These are phyloP conservation scores for Forbesichthys papilliferus DNA, from an alignment of 2,113 vertebrate species.

Conservation along the genomic window DNA sequence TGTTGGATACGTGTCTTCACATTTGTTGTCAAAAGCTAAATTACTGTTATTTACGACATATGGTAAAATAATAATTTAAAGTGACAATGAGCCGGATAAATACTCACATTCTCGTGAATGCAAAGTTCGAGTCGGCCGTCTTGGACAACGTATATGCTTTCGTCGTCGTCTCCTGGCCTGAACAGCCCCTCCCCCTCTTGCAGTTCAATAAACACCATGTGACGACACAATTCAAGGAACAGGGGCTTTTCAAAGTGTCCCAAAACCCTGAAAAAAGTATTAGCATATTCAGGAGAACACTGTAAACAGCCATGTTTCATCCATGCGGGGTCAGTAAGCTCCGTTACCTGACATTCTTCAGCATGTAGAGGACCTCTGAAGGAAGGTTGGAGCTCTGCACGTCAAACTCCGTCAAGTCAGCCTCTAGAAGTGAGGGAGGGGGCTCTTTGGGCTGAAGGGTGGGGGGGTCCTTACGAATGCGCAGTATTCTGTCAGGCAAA, in stretches of 20 bases:
- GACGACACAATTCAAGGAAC: conserved; percentile 94
- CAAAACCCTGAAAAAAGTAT: conserved; percentile 80
- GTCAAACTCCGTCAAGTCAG: conserved; percentile 93
- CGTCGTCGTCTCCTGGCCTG: conserved; percentile 86
- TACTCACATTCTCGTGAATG: conserved; percentile 85
- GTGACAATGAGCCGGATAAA: neutral
- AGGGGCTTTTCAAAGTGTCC: conserved; percentile 98
- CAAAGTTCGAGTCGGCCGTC: conserved; percentile 91
- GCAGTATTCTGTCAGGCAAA: conserved; percentile 80
- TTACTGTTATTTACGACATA: too few species aligned
- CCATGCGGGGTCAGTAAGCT: too few species aligned
- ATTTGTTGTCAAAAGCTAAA: too few species aligned
- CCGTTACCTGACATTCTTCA: conserved; percentile 91
- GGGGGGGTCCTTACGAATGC: conserved; percentile 90
- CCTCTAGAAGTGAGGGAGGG: conserved; percentile 91
- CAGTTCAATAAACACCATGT: conserved; percentile 93
- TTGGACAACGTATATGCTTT: conserved; percentile 96
- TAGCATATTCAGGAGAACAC: neutral
- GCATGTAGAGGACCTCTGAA: conserved; percentile 94
- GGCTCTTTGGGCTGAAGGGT: conserved; percentile 94
- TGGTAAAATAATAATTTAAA: neutral
- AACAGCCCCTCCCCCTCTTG: conserved; percentile 91
- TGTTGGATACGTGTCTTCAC: too few species aligned
- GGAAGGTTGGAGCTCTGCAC: conserved; percentile 93
- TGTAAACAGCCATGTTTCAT: neutral